phyloP scores from a whole-genome alignment of 2,888 invertebrate genomes.

The Pseudanteris insignis region DNA sequence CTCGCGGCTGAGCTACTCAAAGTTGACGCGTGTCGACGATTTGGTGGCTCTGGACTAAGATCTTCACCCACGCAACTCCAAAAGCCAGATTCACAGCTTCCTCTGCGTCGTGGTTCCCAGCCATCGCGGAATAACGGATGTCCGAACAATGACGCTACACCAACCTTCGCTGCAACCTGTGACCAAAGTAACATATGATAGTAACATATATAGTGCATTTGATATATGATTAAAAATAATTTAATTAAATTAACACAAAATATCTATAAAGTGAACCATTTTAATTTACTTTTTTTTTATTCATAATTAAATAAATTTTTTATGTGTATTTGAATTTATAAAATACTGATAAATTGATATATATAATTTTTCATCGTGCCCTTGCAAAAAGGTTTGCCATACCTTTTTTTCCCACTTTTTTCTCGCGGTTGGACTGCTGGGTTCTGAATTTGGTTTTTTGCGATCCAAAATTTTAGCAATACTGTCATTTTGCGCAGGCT shows the following conservation, averaged over 20 bases:
- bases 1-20: slow-evolving; percentile 69
- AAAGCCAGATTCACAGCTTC: slow-evolving; percentile 89
- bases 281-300: slow-evolving; percentile 1
- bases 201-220: too few species aligned
- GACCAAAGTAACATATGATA: neutral
- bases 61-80: slow-evolving; percentile 88
- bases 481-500: slow-evolving; percentile 61
- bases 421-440: slow-evolving; percentile 64
- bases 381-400: too few species aligned
- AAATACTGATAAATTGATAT: neutral
- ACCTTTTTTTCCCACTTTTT: slow-evolving; percentile 66
- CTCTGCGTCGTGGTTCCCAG: slow-evolving; percentile 74
- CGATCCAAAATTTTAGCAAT: slow-evolving; percentile 62
- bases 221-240: too few species aligned
- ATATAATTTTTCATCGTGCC: too few species aligned
- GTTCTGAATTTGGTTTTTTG: slow-evolving; percentile 63
- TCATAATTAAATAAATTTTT: neutral
- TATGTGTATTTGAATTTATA: neutral
- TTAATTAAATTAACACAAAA: too few species aligned
- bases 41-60: slow-evolving; percentile 68
- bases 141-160: slow-evolving; percentile 70
- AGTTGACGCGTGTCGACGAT: slow-evolving; percentile 63
- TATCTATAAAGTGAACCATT: too few species aligned
- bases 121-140: slow-evolving; percentile 70
- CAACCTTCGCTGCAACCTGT: slow-evolving; percentile 66